A percentile compares a stretch with the other conserved stretches of the same genome.
phyloP scores from a whole-genome alignment of 2,113 vertebrate species.

The Acrocephalus arundinaceus region DNA sequence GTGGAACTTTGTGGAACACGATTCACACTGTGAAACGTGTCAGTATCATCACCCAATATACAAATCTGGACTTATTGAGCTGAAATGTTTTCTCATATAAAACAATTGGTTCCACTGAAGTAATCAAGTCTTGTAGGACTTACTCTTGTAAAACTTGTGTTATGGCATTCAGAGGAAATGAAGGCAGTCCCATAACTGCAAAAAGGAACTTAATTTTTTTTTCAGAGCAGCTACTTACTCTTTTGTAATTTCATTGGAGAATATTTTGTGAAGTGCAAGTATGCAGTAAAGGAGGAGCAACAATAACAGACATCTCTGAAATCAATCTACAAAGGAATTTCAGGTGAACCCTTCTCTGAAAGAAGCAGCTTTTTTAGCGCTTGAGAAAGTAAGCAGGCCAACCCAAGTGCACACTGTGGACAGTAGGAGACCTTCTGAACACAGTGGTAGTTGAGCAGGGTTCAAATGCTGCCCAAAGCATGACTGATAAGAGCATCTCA shows the following conservation, averaged over 20 bases:
- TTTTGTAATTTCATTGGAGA: constrained; percentile 20
- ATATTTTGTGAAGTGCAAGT: not conserved
- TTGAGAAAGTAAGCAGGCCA: not conserved
- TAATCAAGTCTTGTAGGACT: constrained; percentile 23
- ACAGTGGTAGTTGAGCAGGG: not conserved
- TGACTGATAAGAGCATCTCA: not conserved
- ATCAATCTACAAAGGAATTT: not conserved
- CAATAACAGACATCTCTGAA: not conserved
- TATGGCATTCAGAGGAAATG: constrained; percentile 41
- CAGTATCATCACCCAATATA: not conserved
- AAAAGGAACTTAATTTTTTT: not conserved
- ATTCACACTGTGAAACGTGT: not conserved
- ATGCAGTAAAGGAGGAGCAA: not conserved
- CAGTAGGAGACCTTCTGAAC: not conserved
- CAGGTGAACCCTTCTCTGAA: not conserved
- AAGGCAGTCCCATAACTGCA: constrained; percentile 12
- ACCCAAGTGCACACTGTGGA: not conserved
- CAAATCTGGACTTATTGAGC: not conserved
- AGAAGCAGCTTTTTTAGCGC: not conserved
- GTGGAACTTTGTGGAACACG: not conserved
- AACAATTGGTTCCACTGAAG: constrained; percentile 28
- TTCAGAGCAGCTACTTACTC: not conserved
- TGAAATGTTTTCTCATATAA: constrained; percentile 34
- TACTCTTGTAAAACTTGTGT: constrained; percentile 34
- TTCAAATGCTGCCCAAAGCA: not conserved